A percentile compares a stretch with the other conserved stretches of the same genome.
These are phyloP conservation scores for Mustelus asterias DNA, from an alignment of 2,113 vertebrate genomes.

Conservation along the genomic window DNA sequence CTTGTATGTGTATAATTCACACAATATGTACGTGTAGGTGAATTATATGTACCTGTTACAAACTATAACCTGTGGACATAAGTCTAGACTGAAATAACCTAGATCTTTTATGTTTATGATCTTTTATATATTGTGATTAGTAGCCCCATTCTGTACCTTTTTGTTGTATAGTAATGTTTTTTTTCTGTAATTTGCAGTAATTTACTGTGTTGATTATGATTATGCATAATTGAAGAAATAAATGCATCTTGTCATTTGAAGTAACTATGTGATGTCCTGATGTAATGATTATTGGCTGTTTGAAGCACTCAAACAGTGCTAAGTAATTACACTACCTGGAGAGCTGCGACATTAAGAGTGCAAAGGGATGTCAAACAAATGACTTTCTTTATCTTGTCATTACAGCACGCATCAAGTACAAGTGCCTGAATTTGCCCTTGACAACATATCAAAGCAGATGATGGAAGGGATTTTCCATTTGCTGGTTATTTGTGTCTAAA, in stretches of 20 bases:
- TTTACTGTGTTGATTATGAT: constrained; percentile 33
- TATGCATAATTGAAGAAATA: constrained; percentile 38
- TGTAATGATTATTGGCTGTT: constrained; percentile 38
- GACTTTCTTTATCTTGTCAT: constrained; percentile 30
- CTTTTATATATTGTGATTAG: background rate
- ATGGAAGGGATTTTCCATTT: constrained; percentile 24
- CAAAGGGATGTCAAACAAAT: constrained; percentile 34
- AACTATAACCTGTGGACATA: background rate
- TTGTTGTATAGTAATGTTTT: background rate
- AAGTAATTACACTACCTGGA: constrained; percentile 39
- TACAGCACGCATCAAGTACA: constrained; percentile 19
- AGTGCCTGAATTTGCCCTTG: constrained; percentile 28
- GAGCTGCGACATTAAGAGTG: constrained; percentile 35
- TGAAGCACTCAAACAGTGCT: constrained; percentile 36
- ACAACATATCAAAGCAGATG: background rate
- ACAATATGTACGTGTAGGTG: background rate
- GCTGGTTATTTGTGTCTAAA: background rate
- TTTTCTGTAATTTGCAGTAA: constrained; percentile 31
- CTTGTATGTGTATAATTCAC: background rate
- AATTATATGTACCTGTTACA: background rate
- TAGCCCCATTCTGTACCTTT: background rate
- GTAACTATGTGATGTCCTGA: constrained; percentile 31
- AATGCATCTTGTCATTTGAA: constrained; percentile 39
- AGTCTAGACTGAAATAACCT: background rate
- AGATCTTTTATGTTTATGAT: background rate